These are phyloP conservation scores for Montipora capitata DNA, from an alignment of 92 coral and sea anemone genomes.

Conservation along the genomic window DNA sequence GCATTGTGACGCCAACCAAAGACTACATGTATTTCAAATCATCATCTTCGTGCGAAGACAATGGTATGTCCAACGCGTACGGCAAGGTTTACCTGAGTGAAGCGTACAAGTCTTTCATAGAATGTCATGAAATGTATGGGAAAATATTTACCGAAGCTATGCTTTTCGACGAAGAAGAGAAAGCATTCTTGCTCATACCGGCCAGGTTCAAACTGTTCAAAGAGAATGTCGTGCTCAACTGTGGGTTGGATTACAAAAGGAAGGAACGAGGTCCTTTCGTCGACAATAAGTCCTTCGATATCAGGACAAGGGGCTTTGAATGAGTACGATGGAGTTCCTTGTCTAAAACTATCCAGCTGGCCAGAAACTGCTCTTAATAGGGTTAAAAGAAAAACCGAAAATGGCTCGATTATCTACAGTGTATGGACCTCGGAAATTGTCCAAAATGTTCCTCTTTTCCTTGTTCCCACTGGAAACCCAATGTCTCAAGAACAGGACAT, in stretches of 20 bases:
- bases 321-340: constrained; percentile 64
- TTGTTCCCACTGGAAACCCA: constrained; percentile 67
- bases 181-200: constrained; percentile 38
- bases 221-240: constrained; percentile 42
- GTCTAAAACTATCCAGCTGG: constrained; percentile 52
- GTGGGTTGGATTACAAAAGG: constrained; percentile 55
- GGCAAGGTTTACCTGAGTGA: constrained; percentile 3
- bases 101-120: constrained; percentile 10
- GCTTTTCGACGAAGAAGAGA: constrained; percentile 1
- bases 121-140: neutral
- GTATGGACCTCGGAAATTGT: constrained; percentile 11
- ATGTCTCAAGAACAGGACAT: constrained; percentile 13
- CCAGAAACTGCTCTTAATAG: constrained; percentile 36
- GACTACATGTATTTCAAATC: constrained; percentile 12
- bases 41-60: neutral
- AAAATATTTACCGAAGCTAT: constrained; percentile 44
- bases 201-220: constrained; percentile 49
- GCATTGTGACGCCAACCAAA: constrained; percentile 1
- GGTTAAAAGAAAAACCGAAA: neutral
- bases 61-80: constrained; percentile 1
- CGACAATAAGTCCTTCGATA: constrained; percentile 51
- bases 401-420: neutral
- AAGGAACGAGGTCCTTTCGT: constrained; percentile 38
- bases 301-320: constrained; percentile 62
- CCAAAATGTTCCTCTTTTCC: constrained; percentile 39